Evolutionary conservation across 2,113 vertebrate genomes (phyloP).

Genomic region (Sphaerodactylus townsendi): DNA sequence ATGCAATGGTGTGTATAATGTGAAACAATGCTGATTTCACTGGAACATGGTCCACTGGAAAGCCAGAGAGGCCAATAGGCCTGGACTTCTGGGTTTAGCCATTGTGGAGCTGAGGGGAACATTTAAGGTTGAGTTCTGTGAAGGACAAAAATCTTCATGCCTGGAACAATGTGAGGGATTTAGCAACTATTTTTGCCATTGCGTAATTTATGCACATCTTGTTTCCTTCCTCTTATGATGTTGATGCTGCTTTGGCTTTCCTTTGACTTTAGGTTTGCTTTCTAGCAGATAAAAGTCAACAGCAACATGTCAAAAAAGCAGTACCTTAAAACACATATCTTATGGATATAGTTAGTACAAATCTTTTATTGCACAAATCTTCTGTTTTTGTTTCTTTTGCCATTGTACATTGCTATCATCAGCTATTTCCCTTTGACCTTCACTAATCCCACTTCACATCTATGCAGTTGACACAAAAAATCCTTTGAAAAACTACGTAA

Average conservation of each 20-base stretch:
- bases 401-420: too few species aligned
- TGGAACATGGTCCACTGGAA: background rate
- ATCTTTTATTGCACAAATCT: too few species aligned
- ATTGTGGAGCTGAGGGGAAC: too few species aligned
- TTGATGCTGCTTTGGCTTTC: slow-evolving; percentile 54
- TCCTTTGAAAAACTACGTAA: too few species aligned
- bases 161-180: background rate
- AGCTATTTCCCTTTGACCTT: too few species aligned
- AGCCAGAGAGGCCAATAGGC: background rate
- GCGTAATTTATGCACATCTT: background rate
- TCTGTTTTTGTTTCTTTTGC: too few species aligned
- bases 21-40: background rate
- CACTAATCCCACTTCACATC: too few species aligned
- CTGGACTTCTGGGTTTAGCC: too few species aligned
- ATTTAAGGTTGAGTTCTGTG: background rate
- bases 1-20: background rate
- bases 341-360: background rate
- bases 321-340: slow-evolving; percentile 64
- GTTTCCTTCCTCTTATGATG: slow-evolving; percentile 49
- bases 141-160: slow-evolving; percentile 4
- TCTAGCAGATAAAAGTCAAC: slow-evolving; percentile 61
- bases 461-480: too few species aligned
- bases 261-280: slow-evolving; percentile 64
- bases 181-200: background rate
- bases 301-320: slow-evolving; percentile 58